phyloP scores from a whole-genome alignment of 2,113 vertebrate genomes.

The Gavia stellata region DNA sequence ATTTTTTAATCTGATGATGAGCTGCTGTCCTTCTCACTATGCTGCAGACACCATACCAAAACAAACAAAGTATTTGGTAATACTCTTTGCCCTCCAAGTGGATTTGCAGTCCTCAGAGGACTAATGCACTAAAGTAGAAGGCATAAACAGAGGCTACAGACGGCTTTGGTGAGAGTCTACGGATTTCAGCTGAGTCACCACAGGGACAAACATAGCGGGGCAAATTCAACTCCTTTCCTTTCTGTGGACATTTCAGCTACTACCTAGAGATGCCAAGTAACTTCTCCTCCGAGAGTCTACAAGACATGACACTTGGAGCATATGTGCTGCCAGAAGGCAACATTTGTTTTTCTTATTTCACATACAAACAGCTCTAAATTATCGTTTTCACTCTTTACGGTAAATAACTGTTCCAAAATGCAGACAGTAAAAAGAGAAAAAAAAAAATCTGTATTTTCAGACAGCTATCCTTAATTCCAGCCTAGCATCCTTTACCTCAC shows the following conservation, averaged over 20 bases:
- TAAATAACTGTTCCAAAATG: not conserved
- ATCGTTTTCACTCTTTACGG: not conserved
- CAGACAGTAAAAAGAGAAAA: not conserved
- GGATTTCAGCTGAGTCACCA: not conserved
- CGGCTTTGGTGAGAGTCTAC: not conserved
- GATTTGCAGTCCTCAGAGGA: not conserved
- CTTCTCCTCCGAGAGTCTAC: not conserved
- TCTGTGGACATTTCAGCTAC: too few species aligned
- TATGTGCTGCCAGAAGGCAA: not conserved
- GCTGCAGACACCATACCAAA: not conserved
- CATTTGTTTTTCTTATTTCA: not conserved
- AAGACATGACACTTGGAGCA: not conserved
- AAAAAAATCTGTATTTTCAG: not conserved
- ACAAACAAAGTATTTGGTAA: not conserved
- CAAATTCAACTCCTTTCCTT: not conserved
- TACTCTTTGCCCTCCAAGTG: slow-evolving; percentile 4
- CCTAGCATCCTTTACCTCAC: not conserved
- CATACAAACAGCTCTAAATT: not conserved
- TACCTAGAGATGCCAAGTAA: not conserved
- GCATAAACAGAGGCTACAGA: not conserved
- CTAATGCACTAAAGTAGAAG: not conserved
- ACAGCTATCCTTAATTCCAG: not conserved
- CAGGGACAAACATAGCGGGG: not conserved
- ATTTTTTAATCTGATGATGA: slow-evolving; percentile 19
- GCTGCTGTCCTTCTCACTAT: not conserved